Evolutionary conservation across 2,113 vertebrate genomes (phyloP).

Genomic region (Ariopsis seemanni): DNA sequence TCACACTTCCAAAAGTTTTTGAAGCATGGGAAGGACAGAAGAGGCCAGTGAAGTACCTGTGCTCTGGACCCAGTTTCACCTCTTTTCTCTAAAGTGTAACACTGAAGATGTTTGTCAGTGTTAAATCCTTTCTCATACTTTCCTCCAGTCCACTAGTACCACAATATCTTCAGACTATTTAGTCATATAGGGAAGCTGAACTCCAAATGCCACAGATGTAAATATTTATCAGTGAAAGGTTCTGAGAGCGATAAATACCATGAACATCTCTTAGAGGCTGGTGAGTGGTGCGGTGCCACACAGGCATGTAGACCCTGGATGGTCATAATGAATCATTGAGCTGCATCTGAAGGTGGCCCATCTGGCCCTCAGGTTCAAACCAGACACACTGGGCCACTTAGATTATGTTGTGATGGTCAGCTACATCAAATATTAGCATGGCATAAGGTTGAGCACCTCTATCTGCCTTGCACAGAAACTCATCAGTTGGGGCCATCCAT

Average conservation of each 20-base stretch:
- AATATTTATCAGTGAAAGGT: not conserved
- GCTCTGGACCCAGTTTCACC: not conserved
- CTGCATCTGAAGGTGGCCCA: not conserved
- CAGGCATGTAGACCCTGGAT: not conserved
- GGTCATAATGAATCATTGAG: not conserved
- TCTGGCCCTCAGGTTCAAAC: not conserved
- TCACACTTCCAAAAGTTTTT: not conserved
- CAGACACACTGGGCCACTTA: not conserved
- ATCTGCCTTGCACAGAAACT: not conserved
- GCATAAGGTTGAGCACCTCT: not conserved
- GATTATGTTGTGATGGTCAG: not conserved
- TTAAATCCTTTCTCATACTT: conserved; percentile 6
- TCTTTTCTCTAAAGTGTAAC: not conserved
- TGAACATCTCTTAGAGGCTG: not conserved
- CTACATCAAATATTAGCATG: not conserved
- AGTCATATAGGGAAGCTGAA: not conserved
- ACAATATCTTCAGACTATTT: conserved; percentile 1
- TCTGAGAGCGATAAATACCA: not conserved
- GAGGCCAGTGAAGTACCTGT: not conserved
- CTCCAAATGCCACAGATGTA: not conserved
- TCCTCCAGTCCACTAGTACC: conserved; percentile 17
- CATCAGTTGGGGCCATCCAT: not conserved
- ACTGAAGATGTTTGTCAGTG: conserved; percentile 27
- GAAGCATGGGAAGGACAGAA: not conserved
- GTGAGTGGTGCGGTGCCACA: not conserved